Percentiles rank a stretch among this genome's conserved stretches.
phyloP scores from a whole-genome alignment of 2,888 invertebrate genomes.

The Pterostichus madidus region DNA sequence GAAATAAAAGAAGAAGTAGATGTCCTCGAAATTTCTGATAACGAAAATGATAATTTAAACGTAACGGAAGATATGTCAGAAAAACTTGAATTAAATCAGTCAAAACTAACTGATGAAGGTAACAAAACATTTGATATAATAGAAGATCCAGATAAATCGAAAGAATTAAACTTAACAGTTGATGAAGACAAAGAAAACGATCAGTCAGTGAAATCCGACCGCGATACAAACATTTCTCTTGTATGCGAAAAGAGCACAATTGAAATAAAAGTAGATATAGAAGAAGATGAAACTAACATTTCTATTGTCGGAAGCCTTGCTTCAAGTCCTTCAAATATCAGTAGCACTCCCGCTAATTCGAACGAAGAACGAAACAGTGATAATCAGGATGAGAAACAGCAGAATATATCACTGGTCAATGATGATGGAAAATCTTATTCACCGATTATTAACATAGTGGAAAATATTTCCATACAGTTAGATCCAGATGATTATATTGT shows the following conservation, averaged over 20 bases:
- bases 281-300: slow-evolving; percentile 52
- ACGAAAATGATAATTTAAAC: slow-evolving; percentile 13
- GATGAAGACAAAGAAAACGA: neutral
- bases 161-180: neutral
- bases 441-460: slow-evolving; percentile 9
- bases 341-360: neutral
- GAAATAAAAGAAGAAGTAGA: too few species aligned
- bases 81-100: neutral
- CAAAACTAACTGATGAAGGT: neutral
- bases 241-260: slow-evolving; percentile 37
- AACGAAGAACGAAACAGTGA: neutral
- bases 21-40: too few species aligned
- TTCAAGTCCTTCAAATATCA: neutral
- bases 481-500: slow-evolving; percentile 4
- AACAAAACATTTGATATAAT: neutral
- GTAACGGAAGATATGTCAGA: neutral
- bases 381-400: neutral
- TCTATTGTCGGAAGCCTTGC: slow-evolving; percentile 40
- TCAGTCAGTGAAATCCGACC: neutral
- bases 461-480: slow-evolving; percentile 20
- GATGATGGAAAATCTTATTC: slow-evolving; percentile 63
- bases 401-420: slow-evolving; percentile 57
- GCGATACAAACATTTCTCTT: slow-evolving; percentile 21
- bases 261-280: slow-evolving; percentile 3
- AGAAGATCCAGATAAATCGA: neutral